Evolutionary conservation across 2,797 vertebrate species (phyloP), one percentile per base, ranked within the genome.

Genomic region (Champsocephalus gunnari): DNA sequence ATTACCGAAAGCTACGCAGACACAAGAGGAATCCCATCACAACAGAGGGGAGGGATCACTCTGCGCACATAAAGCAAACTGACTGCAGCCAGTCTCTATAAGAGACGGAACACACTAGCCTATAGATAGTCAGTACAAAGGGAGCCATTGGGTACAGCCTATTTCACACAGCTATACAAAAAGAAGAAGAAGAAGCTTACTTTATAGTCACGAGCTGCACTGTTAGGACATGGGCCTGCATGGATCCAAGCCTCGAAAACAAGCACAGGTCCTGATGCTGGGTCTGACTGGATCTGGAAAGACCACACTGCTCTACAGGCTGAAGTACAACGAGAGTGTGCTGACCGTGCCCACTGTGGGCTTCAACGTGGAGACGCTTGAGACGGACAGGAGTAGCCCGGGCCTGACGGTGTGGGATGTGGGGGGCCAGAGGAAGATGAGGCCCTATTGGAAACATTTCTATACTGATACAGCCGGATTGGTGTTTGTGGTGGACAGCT

Each of bases 341-440:
- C 90, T 95, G 80, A 98, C 96, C 0, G 95, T 96, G 60, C 96
- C 97, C 0, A 98, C 97, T 0, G 92, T 97, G 34, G 97, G 97
- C 32, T 99, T 99, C 88, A 98, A 98, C 0, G 97, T 99, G 77
- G 98, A 99, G 66, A 96, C 95, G 87, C 88, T 99, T 1, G 94
- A 98, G 61, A 88, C 87, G 0, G 86, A 87, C 72, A 92, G 92
- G 28, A 89, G 75, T 81, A 55, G 82, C 86, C 92, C 82, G 0
- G 73, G 79, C 0, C 56, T 99, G 86, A 98, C 95, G 0, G 80
- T 99, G 70, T 99, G 97, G 97, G 98, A 99, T 7, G 90, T 99
- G 0, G 98, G 98, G 21, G 98, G 98, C 0, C 98, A 99, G 82
- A 90, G 47, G 61, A 95, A 85, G 65, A 96, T 98, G 94, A 93